Base-by-base conservation (phyloP, 1,140 invertebrate genomes). In the Habropoda laboriosa region DNA sequence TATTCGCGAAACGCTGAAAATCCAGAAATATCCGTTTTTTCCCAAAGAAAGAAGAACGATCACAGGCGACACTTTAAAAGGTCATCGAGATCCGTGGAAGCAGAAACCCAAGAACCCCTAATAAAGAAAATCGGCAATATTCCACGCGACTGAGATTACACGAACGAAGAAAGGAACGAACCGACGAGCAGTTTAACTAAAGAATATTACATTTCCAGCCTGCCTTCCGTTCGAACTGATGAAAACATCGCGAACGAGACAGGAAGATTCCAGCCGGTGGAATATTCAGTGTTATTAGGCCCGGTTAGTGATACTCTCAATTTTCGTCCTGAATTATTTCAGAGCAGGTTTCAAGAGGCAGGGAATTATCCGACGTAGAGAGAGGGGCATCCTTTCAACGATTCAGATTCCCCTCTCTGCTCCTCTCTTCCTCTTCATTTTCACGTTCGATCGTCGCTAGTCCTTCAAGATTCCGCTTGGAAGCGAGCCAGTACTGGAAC, bases 271-370 rank as follows among this genome's bases (percentile, higher is more conserved):
- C 32, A 7, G 12, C 32, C 1, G 67, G 32, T 60, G 18, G 57
- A 45, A 61, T 60, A 49, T 73, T 73, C 32, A 40, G 7, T 61
- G 55, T 60, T 60, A 47, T 73, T 61, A 60, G 12, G 38, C 40
- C 24, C 7, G n/a, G 58, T 63, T 40, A 64, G 60, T 45, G 38
- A 66, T 53, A 75, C 10, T 66, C 38, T 16, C 49, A 18, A 64
- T 63, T 64, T 63, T 7, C 60, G n/a, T 2, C 8, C 12, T 12
- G 30, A 67, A 57, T 76, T 55, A 76, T 76, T 32, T 32, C 18
- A 2, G 30, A 16, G 18, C 30, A 45, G 18, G 32, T n/a, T 38
- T 42, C 18, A 38, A 40, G 60, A 42, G 38, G 21, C 13, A 18
- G 18, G 6, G 27, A n/a, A 66, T 67, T 67, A 32, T 42, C 45